Conservation (phyloP, 2,888 invertebrate species). For the Leuctra nigra region DNA sequence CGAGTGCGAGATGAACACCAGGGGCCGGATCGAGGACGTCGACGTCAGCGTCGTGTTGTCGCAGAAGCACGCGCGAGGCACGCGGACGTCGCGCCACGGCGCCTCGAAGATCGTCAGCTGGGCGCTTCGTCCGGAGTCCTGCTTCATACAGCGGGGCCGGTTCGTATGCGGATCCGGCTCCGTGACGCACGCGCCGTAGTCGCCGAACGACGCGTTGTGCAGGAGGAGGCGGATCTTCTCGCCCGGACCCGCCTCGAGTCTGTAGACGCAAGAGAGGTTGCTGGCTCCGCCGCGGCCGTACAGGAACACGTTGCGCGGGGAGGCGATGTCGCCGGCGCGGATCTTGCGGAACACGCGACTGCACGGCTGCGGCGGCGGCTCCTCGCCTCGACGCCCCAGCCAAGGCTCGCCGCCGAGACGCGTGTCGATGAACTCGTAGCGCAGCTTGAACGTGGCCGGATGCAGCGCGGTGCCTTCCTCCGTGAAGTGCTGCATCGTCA, state of each 20-base stretch:
- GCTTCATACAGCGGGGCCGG: conserved; percentile 50
- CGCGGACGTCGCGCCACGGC: conserved; percentile 62
- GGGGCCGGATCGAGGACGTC: conserved; percentile 46
- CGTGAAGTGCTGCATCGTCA: conserved; percentile 49
- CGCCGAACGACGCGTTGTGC: conserved; percentile 67
- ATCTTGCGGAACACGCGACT: conserved; percentile 48
- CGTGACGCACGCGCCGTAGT: conserved; percentile 57
- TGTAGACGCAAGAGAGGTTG: conserved; percentile 68
- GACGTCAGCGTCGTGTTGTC: conserved; percentile 55
- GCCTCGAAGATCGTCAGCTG: conserved; percentile 58
- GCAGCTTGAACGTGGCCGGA: conserved; percentile 60
- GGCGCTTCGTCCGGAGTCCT: conserved; percentile 40
- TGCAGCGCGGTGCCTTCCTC: conserved; percentile 72
- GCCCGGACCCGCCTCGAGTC: conserved; percentile 60
- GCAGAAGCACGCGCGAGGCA: conserved; percentile 72
- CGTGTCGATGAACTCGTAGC: conserved; percentile 78
- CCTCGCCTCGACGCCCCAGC: conserved; percentile 43
- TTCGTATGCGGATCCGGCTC: conserved; percentile 66
- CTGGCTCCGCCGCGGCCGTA: conserved; percentile 77
- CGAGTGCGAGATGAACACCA: conserved; percentile 58
- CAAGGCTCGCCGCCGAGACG: conserved; percentile 63
- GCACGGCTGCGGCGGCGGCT: conserved; percentile 44
- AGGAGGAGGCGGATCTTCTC: conserved; percentile 55
- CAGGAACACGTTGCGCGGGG: conserved; percentile 69
- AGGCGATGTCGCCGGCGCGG: conserved; percentile 53